These are phyloP conservation scores for Vulpes vulpes DNA, from an alignment of 2,113 vertebrate species.

Conservation along the genomic window DNA sequence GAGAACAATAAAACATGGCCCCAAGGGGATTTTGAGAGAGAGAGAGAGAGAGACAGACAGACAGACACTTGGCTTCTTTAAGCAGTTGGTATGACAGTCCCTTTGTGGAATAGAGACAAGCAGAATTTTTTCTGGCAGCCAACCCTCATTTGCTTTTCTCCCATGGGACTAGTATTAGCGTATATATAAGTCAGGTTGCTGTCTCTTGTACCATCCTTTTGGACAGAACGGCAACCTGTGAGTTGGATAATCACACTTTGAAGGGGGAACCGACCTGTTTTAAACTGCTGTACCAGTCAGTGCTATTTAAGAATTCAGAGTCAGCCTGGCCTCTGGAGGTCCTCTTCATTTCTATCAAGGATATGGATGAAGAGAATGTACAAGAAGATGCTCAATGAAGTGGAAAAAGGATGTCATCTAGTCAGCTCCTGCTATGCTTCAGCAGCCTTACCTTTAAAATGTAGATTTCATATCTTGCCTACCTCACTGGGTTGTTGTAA, in stretches of 20 bases:
- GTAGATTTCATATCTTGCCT: constrained; percentile 39
- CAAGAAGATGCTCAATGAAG: constrained; percentile 20
- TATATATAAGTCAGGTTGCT: constrained; percentile 13
- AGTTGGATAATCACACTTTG: constrained; percentile 31
- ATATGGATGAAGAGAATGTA: constrained; percentile 44
- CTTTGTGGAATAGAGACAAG: constrained; percentile 17
- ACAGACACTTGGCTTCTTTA: constrained; percentile 9
- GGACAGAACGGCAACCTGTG: background rate
- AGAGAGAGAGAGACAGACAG: background rate
- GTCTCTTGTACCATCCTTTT: background rate
- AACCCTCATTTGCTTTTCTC: background rate
- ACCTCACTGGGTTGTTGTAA: constrained; percentile 50
- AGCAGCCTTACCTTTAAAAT: constrained; percentile 9
- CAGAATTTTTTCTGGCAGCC: background rate
- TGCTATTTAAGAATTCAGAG: constrained; percentile 43
- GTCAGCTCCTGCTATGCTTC: constrained; percentile 29
- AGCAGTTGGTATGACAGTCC: background rate
- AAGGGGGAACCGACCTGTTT: constrained; percentile 1
- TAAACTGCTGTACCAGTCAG: background rate
- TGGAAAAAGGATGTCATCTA: constrained; percentile 9
- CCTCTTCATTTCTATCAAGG: constrained; percentile 29
- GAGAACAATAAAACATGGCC: constrained; percentile 15
- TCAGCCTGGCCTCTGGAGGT: background rate
- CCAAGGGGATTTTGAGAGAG: background rate
- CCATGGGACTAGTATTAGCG: background rate